Conservation (phyloP, 2,113 vertebrate species). For the Piaya cayana region DNA sequence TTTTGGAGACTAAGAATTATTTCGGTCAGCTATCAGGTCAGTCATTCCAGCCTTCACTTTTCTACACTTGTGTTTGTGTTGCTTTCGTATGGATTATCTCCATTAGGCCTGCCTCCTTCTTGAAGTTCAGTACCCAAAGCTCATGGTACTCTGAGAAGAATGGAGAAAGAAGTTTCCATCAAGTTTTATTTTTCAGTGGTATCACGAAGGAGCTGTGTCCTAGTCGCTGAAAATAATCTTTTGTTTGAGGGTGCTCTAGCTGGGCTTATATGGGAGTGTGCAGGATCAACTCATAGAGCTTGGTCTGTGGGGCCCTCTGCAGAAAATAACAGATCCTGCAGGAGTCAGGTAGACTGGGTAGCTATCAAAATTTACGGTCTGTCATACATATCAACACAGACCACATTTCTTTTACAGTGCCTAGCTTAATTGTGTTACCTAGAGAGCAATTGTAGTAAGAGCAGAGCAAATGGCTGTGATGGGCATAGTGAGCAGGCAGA, state of each 20-base stretch:
- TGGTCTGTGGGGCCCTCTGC: slow-evolving; percentile 8
- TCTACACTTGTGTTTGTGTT: neutral
- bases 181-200: neutral
- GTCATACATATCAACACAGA: neutral
- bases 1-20: neutral
- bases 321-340: slow-evolving; percentile 1
- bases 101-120: neutral
- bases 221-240: neutral
- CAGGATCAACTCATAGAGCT: neutral
- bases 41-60: neutral
- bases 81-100: neutral
- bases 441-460: neutral
- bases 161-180: neutral
- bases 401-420: neutral
- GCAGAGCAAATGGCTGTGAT: neutral
- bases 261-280: neutral
- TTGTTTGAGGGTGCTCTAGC: neutral
- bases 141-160: neutral
- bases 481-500: neutral
- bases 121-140: neutral
- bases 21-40: neutral
- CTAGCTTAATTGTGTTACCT: neutral
- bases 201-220: neutral
- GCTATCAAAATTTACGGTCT: neutral
- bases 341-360: neutral